Percentiles rank a stretch among this genome's conserved stretches.
phyloP scores from a whole-genome alignment of 1,140 invertebrate species.

The Musca domestica region DNA sequence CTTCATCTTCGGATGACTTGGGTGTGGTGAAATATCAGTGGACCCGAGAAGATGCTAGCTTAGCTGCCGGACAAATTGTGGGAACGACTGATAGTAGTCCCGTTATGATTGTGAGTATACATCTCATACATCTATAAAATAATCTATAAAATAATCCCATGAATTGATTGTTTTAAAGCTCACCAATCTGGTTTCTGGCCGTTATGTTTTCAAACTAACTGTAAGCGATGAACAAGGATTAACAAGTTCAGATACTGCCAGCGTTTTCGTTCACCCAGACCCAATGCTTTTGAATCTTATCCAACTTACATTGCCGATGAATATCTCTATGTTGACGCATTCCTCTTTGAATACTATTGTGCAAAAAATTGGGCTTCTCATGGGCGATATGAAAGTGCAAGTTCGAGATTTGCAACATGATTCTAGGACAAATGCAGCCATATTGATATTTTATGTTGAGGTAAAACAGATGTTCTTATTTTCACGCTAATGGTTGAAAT shows the following conservation, averaged over 20 bases:
- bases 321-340: constrained; percentile 58
- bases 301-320: constrained; percentile 75
- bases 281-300: constrained; percentile 72
- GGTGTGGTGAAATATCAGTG: constrained; percentile 82
- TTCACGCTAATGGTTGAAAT: not conserved
- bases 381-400: constrained; percentile 68
- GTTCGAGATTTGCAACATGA: constrained; percentile 64
- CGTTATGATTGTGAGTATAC: constrained; percentile 68
- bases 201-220: constrained; percentile 84
- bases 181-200: constrained; percentile 79
- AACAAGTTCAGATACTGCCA: constrained; percentile 75
- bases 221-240: constrained; percentile 88
- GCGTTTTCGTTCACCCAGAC: constrained; percentile 81
- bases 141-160: too few species aligned
- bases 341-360: constrained; percentile 57
- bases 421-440: constrained; percentile 60
- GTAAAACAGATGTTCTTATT: constrained; percentile 15
- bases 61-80: constrained; percentile 80
- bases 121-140: too few species aligned
- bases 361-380: constrained; percentile 58
- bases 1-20: constrained; percentile 82
- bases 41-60: constrained; percentile 74
- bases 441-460: constrained; percentile 64
- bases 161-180: constrained; percentile 64
- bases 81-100: constrained; percentile 70